Evolutionary conservation across 2,113 vertebrate species (phyloP).

Genomic region (Cygnus buccinator): DNA sequence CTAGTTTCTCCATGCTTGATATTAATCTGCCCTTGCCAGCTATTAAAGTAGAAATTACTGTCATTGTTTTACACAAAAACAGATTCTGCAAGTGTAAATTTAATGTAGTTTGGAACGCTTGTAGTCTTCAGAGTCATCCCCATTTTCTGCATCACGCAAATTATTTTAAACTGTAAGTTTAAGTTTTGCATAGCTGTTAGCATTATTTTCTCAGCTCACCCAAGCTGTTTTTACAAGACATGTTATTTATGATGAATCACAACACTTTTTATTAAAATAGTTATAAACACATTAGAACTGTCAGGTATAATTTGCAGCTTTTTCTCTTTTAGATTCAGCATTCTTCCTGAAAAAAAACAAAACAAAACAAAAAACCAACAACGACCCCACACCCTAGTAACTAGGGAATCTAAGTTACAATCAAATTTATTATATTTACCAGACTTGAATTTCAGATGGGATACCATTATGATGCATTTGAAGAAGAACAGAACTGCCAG

Average conservation of each 20-base stretch:
- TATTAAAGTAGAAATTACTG: constrained; percentile 6
- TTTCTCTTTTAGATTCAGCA: constrained; percentile 23
- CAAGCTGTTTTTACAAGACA: neutral
- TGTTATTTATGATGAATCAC: constrained; percentile 26
- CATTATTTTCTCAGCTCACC: constrained; percentile 24
- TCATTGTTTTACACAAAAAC: neutral
- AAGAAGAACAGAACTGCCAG: neutral
- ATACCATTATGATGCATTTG: constrained; percentile 1
- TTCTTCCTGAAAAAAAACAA: neutral
- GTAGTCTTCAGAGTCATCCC: neutral
- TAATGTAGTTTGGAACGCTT: neutral
- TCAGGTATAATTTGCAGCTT: constrained; percentile 42
- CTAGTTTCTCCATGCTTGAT: neutral
- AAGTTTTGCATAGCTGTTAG: constrained; percentile 27
- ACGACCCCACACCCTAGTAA: neutral
- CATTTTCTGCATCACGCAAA: neutral
- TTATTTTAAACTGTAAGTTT: constrained; percentile 31
- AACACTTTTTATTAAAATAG: constrained; percentile 45
- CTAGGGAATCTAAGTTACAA: constrained; percentile 6
- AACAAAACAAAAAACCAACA: neutral
- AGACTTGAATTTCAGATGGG: constrained; percentile 27
- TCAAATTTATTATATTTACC: constrained; percentile 37
- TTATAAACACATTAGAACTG: constrained; percentile 23
- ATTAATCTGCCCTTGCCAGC: neutral
- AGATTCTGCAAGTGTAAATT: neutral